Conservation (phyloP, 2,113 vertebrate species). For the Clinocottus analis region DNA sequence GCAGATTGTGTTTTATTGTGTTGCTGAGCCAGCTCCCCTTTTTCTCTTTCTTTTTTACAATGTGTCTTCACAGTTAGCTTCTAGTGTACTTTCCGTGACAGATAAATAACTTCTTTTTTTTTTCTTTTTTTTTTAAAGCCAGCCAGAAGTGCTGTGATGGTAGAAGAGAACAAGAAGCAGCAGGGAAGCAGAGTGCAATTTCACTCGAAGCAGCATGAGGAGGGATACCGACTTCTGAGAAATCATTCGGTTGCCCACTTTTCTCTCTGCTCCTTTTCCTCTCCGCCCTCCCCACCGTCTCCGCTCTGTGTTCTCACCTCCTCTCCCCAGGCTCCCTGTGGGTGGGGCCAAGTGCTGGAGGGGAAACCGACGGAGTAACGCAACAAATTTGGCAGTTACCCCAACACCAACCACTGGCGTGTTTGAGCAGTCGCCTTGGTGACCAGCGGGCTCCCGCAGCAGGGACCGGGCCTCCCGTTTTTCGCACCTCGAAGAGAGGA, state of each 20-base stretch:
- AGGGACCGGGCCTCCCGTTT: conserved; percentile 50
- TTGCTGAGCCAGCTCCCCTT: neutral
- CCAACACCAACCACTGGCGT: conserved; percentile 57
- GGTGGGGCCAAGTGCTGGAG: conserved; percentile 61
- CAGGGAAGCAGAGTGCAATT: conserved; percentile 21
- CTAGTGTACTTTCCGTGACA: neutral
- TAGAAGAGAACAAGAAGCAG: conserved; percentile 22
- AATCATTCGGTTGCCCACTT: conserved; percentile 37
- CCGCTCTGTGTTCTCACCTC: conserved; percentile 43
- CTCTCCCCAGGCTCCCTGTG: conserved; percentile 60
- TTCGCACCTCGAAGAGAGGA: conserved; percentile 47
- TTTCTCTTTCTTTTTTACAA: neutral
- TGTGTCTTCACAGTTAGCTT: neutral
- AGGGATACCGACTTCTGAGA: conserved; percentile 34
- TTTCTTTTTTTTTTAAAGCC: neutral
- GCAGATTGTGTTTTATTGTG: neutral
- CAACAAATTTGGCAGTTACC: conserved; percentile 73
- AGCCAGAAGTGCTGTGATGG: conserved; percentile 45
- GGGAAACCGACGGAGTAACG: conserved; percentile 61
- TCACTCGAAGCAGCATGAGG: conserved; percentile 38
- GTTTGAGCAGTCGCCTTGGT: conserved; percentile 72
- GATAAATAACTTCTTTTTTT: conserved; percentile 13
- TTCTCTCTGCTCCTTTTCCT: conserved; percentile 4
- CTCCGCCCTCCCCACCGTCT: neutral
- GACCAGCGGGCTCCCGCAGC: conserved; percentile 51